Base-by-base conservation (phyloP, 2,888 invertebrate species). In the Drosophila anomelani region DNA sequence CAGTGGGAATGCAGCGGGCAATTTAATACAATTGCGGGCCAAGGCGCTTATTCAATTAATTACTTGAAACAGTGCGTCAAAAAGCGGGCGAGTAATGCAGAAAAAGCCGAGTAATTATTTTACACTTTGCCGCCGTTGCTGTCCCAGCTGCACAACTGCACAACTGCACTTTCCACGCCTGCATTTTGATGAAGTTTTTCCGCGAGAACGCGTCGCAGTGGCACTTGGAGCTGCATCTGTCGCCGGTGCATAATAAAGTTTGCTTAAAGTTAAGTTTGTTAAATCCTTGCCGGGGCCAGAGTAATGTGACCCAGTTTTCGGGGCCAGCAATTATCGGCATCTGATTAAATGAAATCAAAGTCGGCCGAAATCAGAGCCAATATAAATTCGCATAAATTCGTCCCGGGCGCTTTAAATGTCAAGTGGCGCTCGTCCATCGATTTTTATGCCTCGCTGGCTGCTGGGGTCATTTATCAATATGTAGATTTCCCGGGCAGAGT, bases 21-120 rank as follows among this genome's bases (percentile, higher is more conserved):
- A 81, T 85, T 84, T 76, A 81, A 81, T 86, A 83, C 81, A 86
- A 79, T 75, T 81, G 75, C 76, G 69, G 81, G 75, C 74, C 84
- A 86, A 86, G 88, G 88, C 80, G 79, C 87, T 84, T 80, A 88
- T 88, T 88, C 75, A 86, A 88, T 86, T 88, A 86, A 86, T 88
- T 88, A 84, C 87, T 68, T 69, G 71, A 76, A 79, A 80, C 72
- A 87, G 78, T 76, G 87, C 75, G 71, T 64, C 64, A 63, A 78
- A 80, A 75, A 63, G 71, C 63, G 69, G 34, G 49, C 69, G 67
- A 75, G 74, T 76, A 76, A 67, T 74, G 73, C 71, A 34, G 58
- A 74, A 75, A 86, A 79, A 81, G 80, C 67, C 69, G 78, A 77
- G 88, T 84, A 87, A 87, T 84, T 84, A 84, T 84, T 86, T 86